A percentile compares a stretch with the other conserved stretches of the same genome.
Evolutionary conservation across 2,797 vertebrate species (phyloP).

Genomic region (Chelidonichthys spinosus): DNA sequence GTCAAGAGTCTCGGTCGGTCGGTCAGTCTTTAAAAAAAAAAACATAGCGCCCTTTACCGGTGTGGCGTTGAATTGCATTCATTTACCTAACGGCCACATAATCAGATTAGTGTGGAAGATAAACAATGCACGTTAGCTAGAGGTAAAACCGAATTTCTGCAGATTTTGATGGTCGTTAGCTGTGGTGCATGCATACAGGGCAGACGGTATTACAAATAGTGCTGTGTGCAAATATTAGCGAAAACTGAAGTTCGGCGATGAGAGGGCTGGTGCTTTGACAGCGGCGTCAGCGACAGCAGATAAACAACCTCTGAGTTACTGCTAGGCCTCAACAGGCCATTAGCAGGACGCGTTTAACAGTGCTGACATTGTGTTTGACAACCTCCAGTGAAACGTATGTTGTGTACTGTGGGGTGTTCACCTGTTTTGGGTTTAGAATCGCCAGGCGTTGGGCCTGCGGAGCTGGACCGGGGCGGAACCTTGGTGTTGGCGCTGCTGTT

Average conservation of each 20-base stretch:
- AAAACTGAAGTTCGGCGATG: not conserved
- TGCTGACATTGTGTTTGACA: not conserved
- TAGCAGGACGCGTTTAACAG: not conserved
- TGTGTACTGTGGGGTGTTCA: slow-evolving; percentile 40
- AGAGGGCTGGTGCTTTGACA: slow-evolving; percentile 49
- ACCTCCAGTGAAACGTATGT: not conserved
- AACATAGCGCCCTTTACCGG: no score
- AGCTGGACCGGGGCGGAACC: slow-evolving; percentile 91
- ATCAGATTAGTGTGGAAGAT: not conserved
- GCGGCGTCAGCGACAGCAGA: slow-evolving; percentile 64
- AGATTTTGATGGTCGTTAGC: not conserved
- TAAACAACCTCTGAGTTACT: slow-evolving; percentile 64
- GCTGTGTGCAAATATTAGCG: not conserved
- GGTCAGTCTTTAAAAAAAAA: no score
- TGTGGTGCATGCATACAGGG: not conserved
- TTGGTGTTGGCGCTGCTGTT: slow-evolving; percentile 88
- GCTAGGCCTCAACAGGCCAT: slow-evolving; percentile 70
- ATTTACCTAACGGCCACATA: not conserved
- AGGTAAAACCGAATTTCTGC: not conserved
- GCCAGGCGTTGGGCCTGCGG: slow-evolving; percentile 88
- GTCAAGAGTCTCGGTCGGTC: no score
- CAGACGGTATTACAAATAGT: no score
- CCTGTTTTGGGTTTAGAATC: slow-evolving; percentile 97
- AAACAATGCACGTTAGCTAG: not conserved
- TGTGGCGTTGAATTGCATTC: no score